These are phyloP conservation scores for Ichneumoninae sp. DNA, from an alignment of 2,888 invertebrate species.

Conservation along the genomic window DNA sequence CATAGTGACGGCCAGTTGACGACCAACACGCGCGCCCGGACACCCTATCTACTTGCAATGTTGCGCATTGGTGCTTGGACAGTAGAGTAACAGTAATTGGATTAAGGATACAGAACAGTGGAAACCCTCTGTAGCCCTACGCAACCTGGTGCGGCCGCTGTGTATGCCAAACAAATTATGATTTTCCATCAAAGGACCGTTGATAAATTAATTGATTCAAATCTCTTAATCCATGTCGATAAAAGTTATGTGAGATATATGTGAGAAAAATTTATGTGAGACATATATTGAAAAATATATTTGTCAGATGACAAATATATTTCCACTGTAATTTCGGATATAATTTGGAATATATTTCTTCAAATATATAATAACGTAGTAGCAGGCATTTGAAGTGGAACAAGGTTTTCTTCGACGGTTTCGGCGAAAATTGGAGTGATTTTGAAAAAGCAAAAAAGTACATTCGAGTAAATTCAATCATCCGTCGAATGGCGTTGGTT, in stretches of 20 bases:
- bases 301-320: neutral
- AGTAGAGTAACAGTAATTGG: conserved; percentile 60
- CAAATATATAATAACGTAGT: neutral
- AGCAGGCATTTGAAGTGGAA: too few relatives aligned
- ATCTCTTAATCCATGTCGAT: too few relatives aligned
- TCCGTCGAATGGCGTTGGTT: too few relatives aligned
- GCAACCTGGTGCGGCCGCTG: neutral
- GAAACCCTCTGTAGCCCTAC: conserved; percentile 38
- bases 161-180: neutral
- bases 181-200: neutral
- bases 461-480: too few relatives aligned
- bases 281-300: neutral
- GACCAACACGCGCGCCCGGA: conserved; percentile 38
- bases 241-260: too few relatives aligned
- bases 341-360: neutral
- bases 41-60: conserved; percentile 56
- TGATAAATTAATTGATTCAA: neutral
- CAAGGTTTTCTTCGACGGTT: too few relatives aligned
- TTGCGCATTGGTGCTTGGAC: conserved; percentile 31
- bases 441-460: too few relatives aligned
- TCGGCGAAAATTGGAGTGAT: too few relatives aligned
- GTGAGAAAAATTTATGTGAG: too few relatives aligned
- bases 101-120: conserved; percentile 48
- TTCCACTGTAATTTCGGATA: neutral
- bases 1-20: conserved; percentile 54